Evolutionary conservation across 2,113 vertebrate species (phyloP), one percentile per base, ranked within the genome.

Genomic region (Ophiodon elongatus): DNA sequence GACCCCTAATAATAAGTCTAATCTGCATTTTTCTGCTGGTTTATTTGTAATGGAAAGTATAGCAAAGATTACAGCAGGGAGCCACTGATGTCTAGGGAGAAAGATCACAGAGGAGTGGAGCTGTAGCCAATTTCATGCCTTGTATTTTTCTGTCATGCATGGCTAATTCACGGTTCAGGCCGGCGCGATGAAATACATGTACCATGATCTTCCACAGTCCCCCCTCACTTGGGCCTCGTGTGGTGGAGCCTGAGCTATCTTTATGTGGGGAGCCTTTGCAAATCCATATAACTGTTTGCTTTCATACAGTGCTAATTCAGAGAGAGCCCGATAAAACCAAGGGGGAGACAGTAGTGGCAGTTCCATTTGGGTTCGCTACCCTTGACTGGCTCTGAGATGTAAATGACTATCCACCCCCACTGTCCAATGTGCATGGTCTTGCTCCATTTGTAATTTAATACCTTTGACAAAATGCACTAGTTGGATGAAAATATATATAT

Each of bases 81-180:
- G 79, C 41, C 76, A 81, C 37, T 57, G 50, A 88, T 69, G 65
- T 89, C 80, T 41, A 57, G 47, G 63, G 82, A 86, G 80, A 73
- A 66, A 54, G 78, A 89, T 93, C 88, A 89, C 83, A 89, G 82
- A 86, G 84, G 76, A 83, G 63, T 72, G 71, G 83, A 85, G 86
- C 77, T 85, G 86, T 60, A 91, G 89, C 90, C 93, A 90, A 94
- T 95, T 95, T 94, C 88, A 93, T 92, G 91, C 90, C 82, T 89
- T 89, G 85, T 92, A 91, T 93, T 92, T 92, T 89, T 74, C 84
- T 81, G 80, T 90, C 88, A 92, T 84, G 90, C 91, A 85, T 90
- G 85, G 76, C 56, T 91, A 90, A 93, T 91, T 93, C 79, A 79
- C 43, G 25, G 83, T 86, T 79, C 72, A 86, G 84, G 60, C 84